Evolutionary conservation across 2,797 vertebrate genomes (phyloP), one percentile per base, ranked within the genome.

Genomic region (Cebuella pygmaea): DNA sequence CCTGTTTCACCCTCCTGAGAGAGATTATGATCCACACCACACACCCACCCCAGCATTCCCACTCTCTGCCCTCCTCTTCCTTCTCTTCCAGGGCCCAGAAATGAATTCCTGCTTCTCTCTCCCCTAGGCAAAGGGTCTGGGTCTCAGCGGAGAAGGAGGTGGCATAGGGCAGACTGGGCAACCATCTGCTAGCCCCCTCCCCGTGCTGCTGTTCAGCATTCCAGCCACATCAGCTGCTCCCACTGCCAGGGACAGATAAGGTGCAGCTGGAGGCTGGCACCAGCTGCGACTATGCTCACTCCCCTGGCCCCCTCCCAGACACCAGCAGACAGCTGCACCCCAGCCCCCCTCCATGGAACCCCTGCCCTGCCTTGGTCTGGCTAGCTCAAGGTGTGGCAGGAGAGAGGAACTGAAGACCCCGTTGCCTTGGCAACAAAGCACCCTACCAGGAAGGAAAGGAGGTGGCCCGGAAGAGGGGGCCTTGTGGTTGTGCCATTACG

Each of bases 231-330:
- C 64, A 13, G 86, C 75, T 48, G 90, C 90, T 98, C 96, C 95
- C 97, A 93, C 93, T 98, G 98, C 98, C 67, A 67, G 98, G 98
- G 89, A 97, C 95, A 87, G 97, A 98, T 92, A 95, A 98, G 92
- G 94, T 81, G 96, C 96, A 97, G 97, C 97, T 96, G 95, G 95
- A 97, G 97, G 80, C 95, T 88, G 95, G 90, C 97, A 97, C 94
- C 98, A 97, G 97, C 97, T 98, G 97, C 95, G 30, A 79, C 95
- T 96, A 44, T 80, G 95, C 88, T 98, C 90, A 12, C 70, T 94
- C 75, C 48, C 15, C 76, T 27, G 2, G 84, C 96, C 88, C 97
- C 88, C 1, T 44, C 36, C 67, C 97, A 9, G 85, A 26, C 95
- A 94, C n/a, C 57, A 75, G 95, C 97, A 50, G 75, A 95, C 96